Conservation (phyloP, 2,797 vertebrate genomes). For the Acanthurus leucopareius region DNA sequence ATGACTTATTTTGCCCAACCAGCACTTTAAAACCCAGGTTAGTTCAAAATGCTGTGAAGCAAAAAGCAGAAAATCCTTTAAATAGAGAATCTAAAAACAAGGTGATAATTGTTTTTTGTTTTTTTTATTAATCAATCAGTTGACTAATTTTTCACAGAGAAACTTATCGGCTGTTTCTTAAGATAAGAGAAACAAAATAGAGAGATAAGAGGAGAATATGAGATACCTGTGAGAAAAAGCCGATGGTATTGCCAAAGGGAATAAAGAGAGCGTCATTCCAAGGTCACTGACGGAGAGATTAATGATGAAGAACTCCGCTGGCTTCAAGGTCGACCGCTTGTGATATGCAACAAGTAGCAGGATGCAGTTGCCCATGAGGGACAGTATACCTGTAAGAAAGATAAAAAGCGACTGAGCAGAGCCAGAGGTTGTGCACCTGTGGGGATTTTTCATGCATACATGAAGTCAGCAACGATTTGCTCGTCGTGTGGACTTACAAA, state of each 20-base stretch:
- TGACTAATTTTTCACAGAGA: neutral
- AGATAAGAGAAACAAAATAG: neutral
- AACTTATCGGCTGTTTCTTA: neutral
- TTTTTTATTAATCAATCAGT: too few relatives aligned
- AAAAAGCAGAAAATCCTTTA: neutral
- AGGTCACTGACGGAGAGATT: constrained; percentile 92
- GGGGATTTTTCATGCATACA: neutral
- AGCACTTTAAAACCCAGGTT: neutral
- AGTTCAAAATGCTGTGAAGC: neutral
- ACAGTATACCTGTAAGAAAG: constrained; percentile 81
- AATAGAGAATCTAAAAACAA: neutral
- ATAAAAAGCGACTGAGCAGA: neutral
- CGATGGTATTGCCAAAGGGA: constrained; percentile 90
- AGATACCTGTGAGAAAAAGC: constrained; percentile 89
- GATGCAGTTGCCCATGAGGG: constrained; percentile 86
- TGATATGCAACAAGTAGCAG: constrained; percentile 89
- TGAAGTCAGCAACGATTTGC: neutral
- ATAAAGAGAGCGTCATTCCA: constrained; percentile 89
- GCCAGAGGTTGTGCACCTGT: neutral
- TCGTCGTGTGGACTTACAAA: constrained; percentile 83
- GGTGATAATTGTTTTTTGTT: neutral
- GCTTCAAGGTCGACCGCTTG: constrained; percentile 89
- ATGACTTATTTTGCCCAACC: neutral
- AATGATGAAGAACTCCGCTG: constrained; percentile 91
- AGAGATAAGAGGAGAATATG: neutral